Conservation (phyloP, 2,797 vertebrate species). For the Catharus ustulatus region DNA sequence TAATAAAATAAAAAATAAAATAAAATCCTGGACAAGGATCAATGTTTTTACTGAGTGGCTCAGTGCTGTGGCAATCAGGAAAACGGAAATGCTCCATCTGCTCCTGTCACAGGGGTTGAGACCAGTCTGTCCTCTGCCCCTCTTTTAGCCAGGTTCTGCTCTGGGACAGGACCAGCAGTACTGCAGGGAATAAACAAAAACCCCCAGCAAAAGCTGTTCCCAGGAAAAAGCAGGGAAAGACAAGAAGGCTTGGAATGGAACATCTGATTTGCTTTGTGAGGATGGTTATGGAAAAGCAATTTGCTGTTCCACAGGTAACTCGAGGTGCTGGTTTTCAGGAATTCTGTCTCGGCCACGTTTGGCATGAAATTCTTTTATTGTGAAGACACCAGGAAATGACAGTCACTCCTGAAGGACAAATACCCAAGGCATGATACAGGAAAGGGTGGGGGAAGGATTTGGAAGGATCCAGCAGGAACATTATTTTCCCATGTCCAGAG, state of each 20-base stretch:
- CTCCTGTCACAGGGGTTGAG: neutral
- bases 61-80: neutral
- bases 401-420: neutral
- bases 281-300: neutral
- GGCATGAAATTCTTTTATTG: neutral
- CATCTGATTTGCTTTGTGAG: neutral
- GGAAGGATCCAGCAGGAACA: conserved; percentile 10
- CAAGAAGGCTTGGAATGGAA: neutral
- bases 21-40: neutral
- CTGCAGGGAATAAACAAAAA: neutral
- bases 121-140: neutral
- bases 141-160: neutral
- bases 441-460: neutral
- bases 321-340: neutral
- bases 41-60: neutral
- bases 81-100: neutral
- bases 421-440: neutral
- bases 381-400: neutral
- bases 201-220: neutral
- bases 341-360: neutral
- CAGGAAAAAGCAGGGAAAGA: neutral
- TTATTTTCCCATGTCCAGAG: conserved; percentile 5
- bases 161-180: neutral
- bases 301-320: neutral
- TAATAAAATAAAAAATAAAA: too few species aligned